Evolutionary conservation across 2,888 invertebrate genomes (phyloP).

Genomic region (Dolichomitus sp.): DNA sequence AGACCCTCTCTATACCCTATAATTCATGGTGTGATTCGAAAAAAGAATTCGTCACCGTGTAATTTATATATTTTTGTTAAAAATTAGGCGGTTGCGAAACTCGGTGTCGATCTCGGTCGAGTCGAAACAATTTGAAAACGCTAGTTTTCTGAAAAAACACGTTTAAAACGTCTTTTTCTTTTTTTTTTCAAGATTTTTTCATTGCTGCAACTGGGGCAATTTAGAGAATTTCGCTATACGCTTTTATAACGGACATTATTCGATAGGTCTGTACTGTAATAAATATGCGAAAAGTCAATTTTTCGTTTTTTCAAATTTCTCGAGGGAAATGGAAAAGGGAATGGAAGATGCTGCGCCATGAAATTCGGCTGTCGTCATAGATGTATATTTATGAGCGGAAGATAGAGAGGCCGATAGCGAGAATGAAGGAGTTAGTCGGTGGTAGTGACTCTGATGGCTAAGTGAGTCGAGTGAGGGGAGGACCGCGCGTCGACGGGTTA

Average conservation of each 20-base stretch:
- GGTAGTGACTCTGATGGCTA: constrained; percentile 37
- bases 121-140: too few species aligned
- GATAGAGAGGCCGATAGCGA: background rate
- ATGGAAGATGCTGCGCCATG: constrained; percentile 3
- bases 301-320: background rate
- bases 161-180: too few species aligned
- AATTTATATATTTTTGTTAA: too few species aligned
- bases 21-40: too few species aligned
- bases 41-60: too few species aligned
- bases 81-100: background rate
- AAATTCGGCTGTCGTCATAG: background rate
- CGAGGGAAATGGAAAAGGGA: background rate
- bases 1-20: background rate
- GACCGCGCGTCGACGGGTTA: constrained; percentile 80
- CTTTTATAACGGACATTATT: background rate
- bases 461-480: constrained; percentile 47
- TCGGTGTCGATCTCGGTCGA: background rate
- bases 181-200: too few species aligned
- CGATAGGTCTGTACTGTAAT: background rate
- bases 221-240: too few species aligned
- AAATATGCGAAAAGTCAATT: too few species aligned
- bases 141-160: too few species aligned
- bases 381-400: constrained; percentile 1
- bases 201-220: too few species aligned
- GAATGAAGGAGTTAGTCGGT: background rate